phyloP scores from a whole-genome alignment of 2,113 vertebrate genomes.

The Mionectes macconnelli region DNA sequence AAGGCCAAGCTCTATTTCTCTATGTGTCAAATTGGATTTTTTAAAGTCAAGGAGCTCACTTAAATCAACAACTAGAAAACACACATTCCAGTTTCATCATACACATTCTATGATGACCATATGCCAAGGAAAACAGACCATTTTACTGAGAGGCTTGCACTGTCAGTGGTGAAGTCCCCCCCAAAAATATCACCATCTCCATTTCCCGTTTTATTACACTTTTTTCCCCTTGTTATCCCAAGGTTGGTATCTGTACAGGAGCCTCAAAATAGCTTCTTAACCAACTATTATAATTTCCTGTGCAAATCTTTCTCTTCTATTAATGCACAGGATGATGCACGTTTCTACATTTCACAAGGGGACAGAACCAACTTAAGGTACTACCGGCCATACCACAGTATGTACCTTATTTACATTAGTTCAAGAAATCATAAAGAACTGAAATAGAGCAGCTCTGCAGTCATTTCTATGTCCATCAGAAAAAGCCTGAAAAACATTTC shows the following conservation, averaged over 20 bases:
- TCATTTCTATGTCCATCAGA: neutral
- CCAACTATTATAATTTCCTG: neutral
- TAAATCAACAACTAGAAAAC: neutral
- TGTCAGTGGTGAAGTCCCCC: neutral
- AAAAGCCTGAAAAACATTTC: neutral
- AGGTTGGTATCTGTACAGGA: neutral
- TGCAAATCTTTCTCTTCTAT: neutral
- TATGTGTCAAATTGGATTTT: neutral
- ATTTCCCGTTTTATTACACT: neutral
- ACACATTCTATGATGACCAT: neutral
- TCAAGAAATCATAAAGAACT: neutral
- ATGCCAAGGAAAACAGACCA: neutral
- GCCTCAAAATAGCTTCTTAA: neutral
- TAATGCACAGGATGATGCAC: neutral
- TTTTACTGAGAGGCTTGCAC: neutral
- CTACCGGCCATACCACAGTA: accelerated
- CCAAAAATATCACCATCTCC: neutral
- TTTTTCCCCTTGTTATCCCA: neutral
- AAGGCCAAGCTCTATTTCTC: neutral
- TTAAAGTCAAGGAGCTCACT: neutral
- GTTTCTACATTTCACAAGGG: neutral
- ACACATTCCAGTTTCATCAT: neutral
- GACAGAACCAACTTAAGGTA: neutral
- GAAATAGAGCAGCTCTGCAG: neutral
- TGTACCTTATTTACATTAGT: neutral